Evolutionary conservation across 2,113 vertebrate species (phyloP), one percentile per base, ranked within the genome.

Genomic region (Bolborhynchus lineola): DNA sequence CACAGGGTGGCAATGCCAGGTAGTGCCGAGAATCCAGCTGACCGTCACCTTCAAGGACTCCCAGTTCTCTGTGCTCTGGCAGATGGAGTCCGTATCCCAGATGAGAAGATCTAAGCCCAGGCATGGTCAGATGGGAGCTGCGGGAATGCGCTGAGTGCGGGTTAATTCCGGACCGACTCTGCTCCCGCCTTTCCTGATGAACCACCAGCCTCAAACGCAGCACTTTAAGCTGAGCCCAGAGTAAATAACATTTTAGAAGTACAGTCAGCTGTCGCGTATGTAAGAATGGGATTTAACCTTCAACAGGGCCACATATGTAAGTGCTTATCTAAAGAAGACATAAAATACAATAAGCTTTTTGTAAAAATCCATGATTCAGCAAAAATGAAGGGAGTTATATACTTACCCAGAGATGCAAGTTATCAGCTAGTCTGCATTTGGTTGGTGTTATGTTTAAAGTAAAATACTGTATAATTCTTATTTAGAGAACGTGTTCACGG

Each of bases 271-370:
- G 88, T 93, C 95, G 67, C 14, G 42, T 83, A 44, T 89, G 82
- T 62, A 95, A 86, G 86, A 65, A 89, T 21, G 67, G 77, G 80
- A 65, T 94, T 96, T 92, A 94, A 78, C n/a, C 67, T 89, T 95
- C 91, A 53, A 79, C 95, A 21, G 65, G 74, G 92, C 88, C 75
- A 95, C 95, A 95, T 96, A 97, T 97, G 97, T 95, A 97, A 97
- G 84, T 49, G 94, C 64, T 89, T 95, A 96, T 96, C 82, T 94
- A 80, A 91, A 92, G 69, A 74, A 77, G 87, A 95, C 49, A 88
- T 96, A 94, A 95, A 95, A 92, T 96, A 96, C 35, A 92, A 76
- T 91, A 95, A 97, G 91, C 86, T 95, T 59, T 59, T 94, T 70
- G 80, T 72, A 69, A 95, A 96, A 93, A 91, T 33, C 88, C 91